Base-by-base conservation (phyloP, 2,797 vertebrate genomes). In the Cyclura pinguis region DNA sequence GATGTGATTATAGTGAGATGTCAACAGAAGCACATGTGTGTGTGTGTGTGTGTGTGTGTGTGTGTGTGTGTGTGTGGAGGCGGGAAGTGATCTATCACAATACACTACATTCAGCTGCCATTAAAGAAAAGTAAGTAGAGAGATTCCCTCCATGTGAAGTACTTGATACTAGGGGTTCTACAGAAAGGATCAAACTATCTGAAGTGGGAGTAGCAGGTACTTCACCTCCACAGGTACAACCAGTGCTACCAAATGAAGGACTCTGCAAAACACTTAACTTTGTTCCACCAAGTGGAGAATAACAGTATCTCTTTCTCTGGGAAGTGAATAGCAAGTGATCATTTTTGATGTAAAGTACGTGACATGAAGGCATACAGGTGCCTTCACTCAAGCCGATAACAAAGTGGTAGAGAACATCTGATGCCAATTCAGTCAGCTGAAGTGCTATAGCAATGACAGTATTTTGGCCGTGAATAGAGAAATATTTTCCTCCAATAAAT, bases 231-330 rank as follows among this genome's bases (percentile, higher is more conserved):
- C 13, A n/a, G 84, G 57, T 87, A n/a, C 3, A 80, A 55, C 81
- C 27, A 74, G 87, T 86, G 57, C n/a, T 92, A 80, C 74, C 82
- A 81, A 89, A 24, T 74, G 67, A 93, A 93, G 88, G 35, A 93
- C 67, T 91, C 92, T 93, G 81, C 92, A 88, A 95, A 92, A 85
- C 88, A 92, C 38, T 95, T 95, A 35, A 88, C 82, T 93, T 94
- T 89, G 85, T 96, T 95, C 82, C 80, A 91, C 52, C 81, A 94
- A 95, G 87, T 80, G 78, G 59, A 52, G 84, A 93, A 94, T 94
- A 91, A 91, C 69, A 57, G 91, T 94, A 69, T 86, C 55, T 64
- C 93, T 93, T 92, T 85, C 74, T 85, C 72, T 38, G 77, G 82
- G 73, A 67, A 42, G 35, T 91, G 80, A 95, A 95, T 18, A 88